Evolutionary conservation across 2,797 vertebrate genomes (phyloP).

Genomic region (Picus viridis): DNA sequence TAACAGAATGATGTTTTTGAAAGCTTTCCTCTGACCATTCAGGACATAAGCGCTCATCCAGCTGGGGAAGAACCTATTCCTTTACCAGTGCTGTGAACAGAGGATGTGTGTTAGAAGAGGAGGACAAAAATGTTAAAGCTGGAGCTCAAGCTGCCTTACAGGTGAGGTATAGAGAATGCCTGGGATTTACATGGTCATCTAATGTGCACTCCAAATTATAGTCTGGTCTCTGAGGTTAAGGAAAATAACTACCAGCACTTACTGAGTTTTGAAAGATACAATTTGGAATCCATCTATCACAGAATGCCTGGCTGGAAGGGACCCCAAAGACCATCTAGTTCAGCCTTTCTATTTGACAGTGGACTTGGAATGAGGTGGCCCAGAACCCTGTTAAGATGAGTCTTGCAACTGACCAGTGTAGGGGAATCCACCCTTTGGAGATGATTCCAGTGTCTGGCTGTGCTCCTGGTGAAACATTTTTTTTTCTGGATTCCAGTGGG

Average conservation of each 20-base stretch:
- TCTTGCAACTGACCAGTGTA: too few relatives aligned
- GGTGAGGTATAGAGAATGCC: constrained; percentile 70
- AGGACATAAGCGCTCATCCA: constrained; percentile 92
- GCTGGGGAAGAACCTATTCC: constrained; percentile 96
- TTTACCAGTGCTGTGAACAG: constrained; percentile 95
- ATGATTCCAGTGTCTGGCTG: too few relatives aligned
- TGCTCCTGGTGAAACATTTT: too few relatives aligned
- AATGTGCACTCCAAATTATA: accelerated
- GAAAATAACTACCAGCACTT: not conserved
- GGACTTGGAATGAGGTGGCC: too few relatives aligned
- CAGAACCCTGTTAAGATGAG: too few relatives aligned
- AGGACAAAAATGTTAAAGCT: constrained; percentile 89
- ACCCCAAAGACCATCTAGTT: too few relatives aligned
- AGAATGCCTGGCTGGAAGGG: too few relatives aligned
- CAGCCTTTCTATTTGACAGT: too few relatives aligned
- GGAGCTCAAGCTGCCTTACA: constrained; percentile 92
- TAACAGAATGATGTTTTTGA: constrained; percentile 45
- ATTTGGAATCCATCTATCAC: not conserved
- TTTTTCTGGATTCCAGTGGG: too few relatives aligned
- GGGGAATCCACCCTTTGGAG: too few relatives aligned
- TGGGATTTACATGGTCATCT: accelerated
- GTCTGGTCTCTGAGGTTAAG: accelerated
- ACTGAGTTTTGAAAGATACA: accelerated
- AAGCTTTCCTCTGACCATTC: constrained; percentile 79
- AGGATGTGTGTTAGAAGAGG: constrained; percentile 89